Base-by-base conservation (phyloP, 2,888 invertebrate species). In the Perdita meconis region DNA sequence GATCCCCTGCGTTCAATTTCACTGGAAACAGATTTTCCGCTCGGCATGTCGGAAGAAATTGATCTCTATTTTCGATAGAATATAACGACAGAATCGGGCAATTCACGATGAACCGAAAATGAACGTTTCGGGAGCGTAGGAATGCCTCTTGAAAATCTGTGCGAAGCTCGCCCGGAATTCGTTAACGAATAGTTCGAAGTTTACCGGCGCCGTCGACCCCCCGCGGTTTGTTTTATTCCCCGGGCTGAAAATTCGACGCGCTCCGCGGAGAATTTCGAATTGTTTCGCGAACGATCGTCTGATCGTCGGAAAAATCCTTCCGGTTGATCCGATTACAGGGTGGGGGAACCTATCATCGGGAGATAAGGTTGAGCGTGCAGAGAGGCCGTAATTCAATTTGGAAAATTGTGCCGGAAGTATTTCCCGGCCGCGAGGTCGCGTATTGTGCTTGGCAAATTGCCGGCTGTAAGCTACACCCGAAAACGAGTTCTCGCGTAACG, bases 381-480 rank as follows among this genome's bases (percentile, higher is more conserved):
- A 44, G 16, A 16, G n/a, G n/a, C n/a, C 22, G 84, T 82, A 83
- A 81, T 81, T 73, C 59, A 55, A 83, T 78, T 56, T 61, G 80
- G 67, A 76, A 79, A 61, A 73, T 67, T 61, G 50, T 61, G 47
- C 34, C 42, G 22, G 36, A 56, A 65, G 47, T 47, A 22, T 47
- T 47, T 47, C 22, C 47, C n/a, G 44, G 44, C 50, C 53, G 59
- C 40, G 42, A 61, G 68, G 63, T 76, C 56, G 57, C 64, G 69
- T 80, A 86, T 86, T 82, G 80, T 82, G 70, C 80, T 81, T 83
- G 85, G 82, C 80, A 82, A 82, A 85, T 81, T 86, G 86, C 81
- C 81, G 83, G 78, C 67, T 65, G 76, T 68, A 78, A 85, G 61
- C 78, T 67, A 36, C 67, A 78, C 60, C n/a, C 47, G 44, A 26